These are phyloP conservation scores for Actinia equina DNA, from an alignment of 64 coral and sea anemone genomes.

Conservation along the genomic window DNA sequence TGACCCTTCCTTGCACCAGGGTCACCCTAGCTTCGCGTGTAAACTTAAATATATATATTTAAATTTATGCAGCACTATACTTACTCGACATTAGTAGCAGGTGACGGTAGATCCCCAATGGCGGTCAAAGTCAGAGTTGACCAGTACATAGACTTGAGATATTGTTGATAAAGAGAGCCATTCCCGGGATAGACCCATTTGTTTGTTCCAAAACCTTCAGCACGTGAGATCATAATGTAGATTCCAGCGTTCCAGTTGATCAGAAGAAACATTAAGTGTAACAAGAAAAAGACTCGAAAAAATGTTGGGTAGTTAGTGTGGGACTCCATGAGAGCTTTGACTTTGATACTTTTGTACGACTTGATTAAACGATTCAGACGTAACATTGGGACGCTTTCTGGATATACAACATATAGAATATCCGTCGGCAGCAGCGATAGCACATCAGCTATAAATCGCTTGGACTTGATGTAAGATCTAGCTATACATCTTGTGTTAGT, in stretches of 20 bases:
- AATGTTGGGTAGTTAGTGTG: constrained; percentile 88
- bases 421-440: constrained; percentile 79
- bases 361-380: constrained; percentile 83
- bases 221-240: constrained; percentile 77
- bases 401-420: constrained; percentile 59
- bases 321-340: constrained; percentile 85
- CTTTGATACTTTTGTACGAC: constrained; percentile 77
- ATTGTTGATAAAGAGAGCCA: constrained; percentile 87
- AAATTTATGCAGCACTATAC: constrained; percentile 20
- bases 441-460: constrained; percentile 60
- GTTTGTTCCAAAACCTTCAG: constrained; percentile 94
- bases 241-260: constrained; percentile 97
- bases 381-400: constrained; percentile 64
- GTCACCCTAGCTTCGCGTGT: no score
- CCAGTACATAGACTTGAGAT: constrained; percentile 96
- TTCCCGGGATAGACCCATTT: constrained; percentile 90
- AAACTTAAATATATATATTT: no score
- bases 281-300: constrained; percentile 84
- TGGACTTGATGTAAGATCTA: constrained; percentile 54
- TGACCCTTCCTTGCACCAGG: no score
- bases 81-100: constrained; percentile 82
- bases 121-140: constrained; percentile 87
- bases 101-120: constrained; percentile 84
- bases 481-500: constrained; percentile 45
- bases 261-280: constrained; percentile 93